Conservation (phyloP, 2,113 vertebrate species). For the Saguinus imperator region DNA sequence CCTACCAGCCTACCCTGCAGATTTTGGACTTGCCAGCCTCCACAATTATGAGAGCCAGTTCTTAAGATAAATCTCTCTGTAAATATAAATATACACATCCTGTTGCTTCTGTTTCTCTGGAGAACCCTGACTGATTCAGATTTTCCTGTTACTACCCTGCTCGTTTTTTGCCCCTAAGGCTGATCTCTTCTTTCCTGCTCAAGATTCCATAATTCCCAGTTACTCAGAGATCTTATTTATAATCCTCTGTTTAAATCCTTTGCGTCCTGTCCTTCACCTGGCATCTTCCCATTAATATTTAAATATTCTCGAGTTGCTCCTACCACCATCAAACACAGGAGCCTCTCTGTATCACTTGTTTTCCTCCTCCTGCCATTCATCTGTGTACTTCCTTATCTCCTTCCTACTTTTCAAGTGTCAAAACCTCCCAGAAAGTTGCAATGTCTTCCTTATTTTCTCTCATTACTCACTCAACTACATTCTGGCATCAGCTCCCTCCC, state of each 20-base stretch:
- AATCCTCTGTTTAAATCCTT: not conserved
- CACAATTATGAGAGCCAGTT: not conserved
- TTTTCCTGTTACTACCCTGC: not conserved
- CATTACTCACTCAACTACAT: too few relatives aligned
- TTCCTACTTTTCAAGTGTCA: too few relatives aligned
- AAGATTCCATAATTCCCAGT: not conserved
- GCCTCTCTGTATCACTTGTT: not conserved
- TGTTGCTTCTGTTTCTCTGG: too few relatives aligned
- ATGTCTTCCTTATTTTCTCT: too few relatives aligned
- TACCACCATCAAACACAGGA: too few relatives aligned
- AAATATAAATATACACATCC: not conserved
- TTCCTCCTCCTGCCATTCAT: too few relatives aligned
- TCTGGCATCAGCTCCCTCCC: too few relatives aligned
- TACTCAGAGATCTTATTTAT: not conserved
- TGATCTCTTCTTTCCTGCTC: not conserved
- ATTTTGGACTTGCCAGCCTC: not conserved
- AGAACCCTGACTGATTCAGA: not conserved
- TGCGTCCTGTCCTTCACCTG: too few relatives aligned
- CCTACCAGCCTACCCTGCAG: not conserved
- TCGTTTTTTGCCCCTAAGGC: not conserved
- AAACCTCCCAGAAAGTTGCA: too few relatives aligned
- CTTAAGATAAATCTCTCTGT: not conserved
- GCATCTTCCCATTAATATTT: not conserved
- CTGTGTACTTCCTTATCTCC: too few relatives aligned
- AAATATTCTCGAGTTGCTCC: not conserved